Conservation (phyloP, 2,888 invertebrate species). For the Caenorhabditis japonica region DNA sequence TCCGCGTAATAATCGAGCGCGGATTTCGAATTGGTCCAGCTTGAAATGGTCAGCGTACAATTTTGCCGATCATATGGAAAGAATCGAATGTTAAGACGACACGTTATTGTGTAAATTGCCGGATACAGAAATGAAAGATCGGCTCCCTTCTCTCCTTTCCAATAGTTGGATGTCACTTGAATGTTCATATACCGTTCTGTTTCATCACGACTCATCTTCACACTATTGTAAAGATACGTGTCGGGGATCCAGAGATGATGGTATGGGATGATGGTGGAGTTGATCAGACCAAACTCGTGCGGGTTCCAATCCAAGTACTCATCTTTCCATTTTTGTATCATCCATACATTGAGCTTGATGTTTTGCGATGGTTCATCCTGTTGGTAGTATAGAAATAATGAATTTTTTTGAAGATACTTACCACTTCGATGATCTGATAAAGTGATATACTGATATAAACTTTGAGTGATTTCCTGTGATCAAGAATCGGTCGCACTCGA, state of each 20-base stretch:
- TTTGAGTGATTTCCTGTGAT: slow-evolving; percentile 70
- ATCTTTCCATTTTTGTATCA: slow-evolving; percentile 78
- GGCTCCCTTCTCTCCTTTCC: slow-evolving; percentile 70
- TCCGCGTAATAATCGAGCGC: slow-evolving; percentile 76
- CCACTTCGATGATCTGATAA: slow-evolving; percentile 72
- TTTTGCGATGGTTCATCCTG: slow-evolving; percentile 79
- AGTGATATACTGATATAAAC: slow-evolving; percentile 73
- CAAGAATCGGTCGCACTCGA: slow-evolving; percentile 71
- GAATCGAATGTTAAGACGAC: slow-evolving; percentile 71
- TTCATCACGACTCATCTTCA: slow-evolving; percentile 75
- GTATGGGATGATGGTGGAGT: slow-evolving; percentile 74
- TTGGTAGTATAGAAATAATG: neutral
- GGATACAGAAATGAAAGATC: slow-evolving; percentile 74
- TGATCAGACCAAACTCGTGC: slow-evolving; percentile 66
- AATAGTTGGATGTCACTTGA: slow-evolving; percentile 61
- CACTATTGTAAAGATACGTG: slow-evolving; percentile 75
- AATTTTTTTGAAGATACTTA: slow-evolving; percentile 18
- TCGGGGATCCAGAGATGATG: slow-evolving; percentile 74
- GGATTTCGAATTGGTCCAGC: slow-evolving; percentile 75
- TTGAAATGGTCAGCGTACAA: slow-evolving; percentile 75
- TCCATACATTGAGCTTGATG: slow-evolving; percentile 79
- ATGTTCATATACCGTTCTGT: slow-evolving; percentile 77
- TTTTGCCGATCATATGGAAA: slow-evolving; percentile 76
- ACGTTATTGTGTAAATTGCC: slow-evolving; percentile 75
- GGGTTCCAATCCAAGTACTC: slow-evolving; percentile 73